A percentile compares a stretch with the other conserved stretches of the same genome.
Conservation (phyloP, 2,888 invertebrate species). For the Drosophila borealis region DNA sequence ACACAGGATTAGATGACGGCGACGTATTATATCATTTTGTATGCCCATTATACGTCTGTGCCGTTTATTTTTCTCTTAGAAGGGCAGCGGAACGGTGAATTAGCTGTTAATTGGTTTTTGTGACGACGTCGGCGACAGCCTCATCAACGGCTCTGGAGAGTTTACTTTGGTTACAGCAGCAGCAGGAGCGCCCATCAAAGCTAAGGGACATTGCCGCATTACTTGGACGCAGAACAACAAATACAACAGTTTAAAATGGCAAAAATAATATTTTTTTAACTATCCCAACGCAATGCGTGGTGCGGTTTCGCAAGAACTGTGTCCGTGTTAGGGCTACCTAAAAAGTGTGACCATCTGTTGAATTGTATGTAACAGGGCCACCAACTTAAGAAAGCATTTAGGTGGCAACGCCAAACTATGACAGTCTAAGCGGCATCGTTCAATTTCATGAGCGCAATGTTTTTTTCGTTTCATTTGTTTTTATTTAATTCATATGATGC, state of each 20-base stretch:
- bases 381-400: not conserved
- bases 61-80: slow-evolving; percentile 27
- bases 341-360: slow-evolving; percentile 21
- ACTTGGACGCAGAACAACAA: slow-evolving; percentile 54
- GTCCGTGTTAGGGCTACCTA: slow-evolving; percentile 17
- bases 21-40: slow-evolving; percentile 72
- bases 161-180: slow-evolving; percentile 48
- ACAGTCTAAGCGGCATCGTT: slow-evolving; percentile 11
- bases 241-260: slow-evolving; percentile 16
- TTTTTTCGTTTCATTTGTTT: slow-evolving; percentile 28
- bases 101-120: slow-evolving; percentile 62
- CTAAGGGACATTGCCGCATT: slow-evolving; percentile 76
- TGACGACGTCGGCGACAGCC: slow-evolving; percentile 43
- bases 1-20: slow-evolving; percentile 68
- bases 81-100: slow-evolving; percentile 44
- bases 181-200: slow-evolving; percentile 73
- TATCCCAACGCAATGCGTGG: slow-evolving; percentile 63
- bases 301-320: slow-evolving; percentile 56
- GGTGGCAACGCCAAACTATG: not conserved
- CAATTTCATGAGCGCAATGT: not conserved
- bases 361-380: slow-evolving; percentile 3
- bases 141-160: slow-evolving; percentile 24
- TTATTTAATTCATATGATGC: slow-evolving; percentile 70
- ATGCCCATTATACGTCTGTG: slow-evolving; percentile 68
- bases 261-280: slow-evolving; percentile 31